Evolutionary conservation across 92 coral and sea anemone species (phyloP).

Genomic region (Palythoa grandiflora): DNA sequence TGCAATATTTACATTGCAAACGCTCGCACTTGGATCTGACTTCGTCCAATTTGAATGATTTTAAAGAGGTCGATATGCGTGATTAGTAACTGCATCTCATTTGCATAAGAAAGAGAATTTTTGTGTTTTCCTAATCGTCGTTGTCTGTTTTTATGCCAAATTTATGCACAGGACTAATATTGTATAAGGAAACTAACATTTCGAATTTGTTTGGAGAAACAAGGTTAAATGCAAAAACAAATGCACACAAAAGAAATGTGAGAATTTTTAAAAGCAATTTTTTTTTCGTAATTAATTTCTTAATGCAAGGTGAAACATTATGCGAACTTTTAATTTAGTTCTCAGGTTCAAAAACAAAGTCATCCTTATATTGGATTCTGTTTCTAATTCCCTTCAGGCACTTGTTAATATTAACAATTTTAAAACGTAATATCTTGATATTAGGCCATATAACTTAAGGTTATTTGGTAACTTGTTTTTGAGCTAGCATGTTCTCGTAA

Average conservation of each 20-base stretch:
- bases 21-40: conserved; percentile 3
- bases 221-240: too few species aligned
- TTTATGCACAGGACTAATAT: not conserved
- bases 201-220: too few species aligned
- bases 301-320: not conserved
- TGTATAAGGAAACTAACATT: not conserved
- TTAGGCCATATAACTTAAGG: not conserved
- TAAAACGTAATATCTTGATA: not conserved
- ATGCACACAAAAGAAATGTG: not conserved
- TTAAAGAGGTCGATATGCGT: not conserved
- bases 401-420: not conserved
- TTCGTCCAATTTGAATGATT: not conserved
- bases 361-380: not conserved
- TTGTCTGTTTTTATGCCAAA: not conserved
- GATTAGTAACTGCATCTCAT: conserved; percentile 1
- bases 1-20: conserved; percentile 36
- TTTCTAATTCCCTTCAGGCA: not conserved
- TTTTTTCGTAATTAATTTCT: not conserved
- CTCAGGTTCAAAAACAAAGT: not conserved
- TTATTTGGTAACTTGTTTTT: not conserved
- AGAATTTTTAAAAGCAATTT: not conserved
- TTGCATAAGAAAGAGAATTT: conserved; percentile 20
- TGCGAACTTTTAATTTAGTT: not conserved
- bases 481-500: not conserved
- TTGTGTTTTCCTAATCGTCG: not conserved